These are phyloP conservation scores for Lanius collurio DNA, from an alignment of 2,113 vertebrate genomes.

Conservation along the genomic window DNA sequence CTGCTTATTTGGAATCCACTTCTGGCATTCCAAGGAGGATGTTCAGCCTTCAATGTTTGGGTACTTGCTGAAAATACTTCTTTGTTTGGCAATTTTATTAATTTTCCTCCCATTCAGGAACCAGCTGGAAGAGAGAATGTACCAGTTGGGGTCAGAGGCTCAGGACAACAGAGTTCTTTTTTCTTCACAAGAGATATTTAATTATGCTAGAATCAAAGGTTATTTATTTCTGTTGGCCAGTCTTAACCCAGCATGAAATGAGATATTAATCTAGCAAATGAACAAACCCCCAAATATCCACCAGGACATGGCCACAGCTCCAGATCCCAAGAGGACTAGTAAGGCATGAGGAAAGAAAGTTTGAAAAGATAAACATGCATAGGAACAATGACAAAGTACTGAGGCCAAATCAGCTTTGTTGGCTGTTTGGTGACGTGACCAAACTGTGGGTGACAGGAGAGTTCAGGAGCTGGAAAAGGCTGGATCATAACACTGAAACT, in stretches of 20 bases:
- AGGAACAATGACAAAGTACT: background rate
- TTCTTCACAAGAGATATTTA: background rate
- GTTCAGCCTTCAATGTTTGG: background rate
- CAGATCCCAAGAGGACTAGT: background rate
- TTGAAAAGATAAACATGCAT: background rate
- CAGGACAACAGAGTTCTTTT: background rate
- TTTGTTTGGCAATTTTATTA: background rate
- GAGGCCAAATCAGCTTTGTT: background rate
- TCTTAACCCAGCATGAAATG: background rate
- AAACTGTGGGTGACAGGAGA: background rate
- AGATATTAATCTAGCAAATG: background rate
- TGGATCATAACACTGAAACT: background rate
- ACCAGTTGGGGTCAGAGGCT: conserved; percentile 9
- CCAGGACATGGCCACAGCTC: background rate
- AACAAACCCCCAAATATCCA: background rate
- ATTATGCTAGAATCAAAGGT: background rate
- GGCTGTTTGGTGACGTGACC: background rate
- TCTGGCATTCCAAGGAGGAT: background rate
- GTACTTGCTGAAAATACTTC: background rate
- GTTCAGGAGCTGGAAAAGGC: background rate
- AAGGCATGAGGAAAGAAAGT: background rate
- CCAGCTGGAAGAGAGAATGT: background rate
- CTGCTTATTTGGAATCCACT: background rate
- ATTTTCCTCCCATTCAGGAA: background rate
- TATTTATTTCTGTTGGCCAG: background rate